Percentiles rank a stretch among this genome's conserved stretches.
Evolutionary conservation across 2,113 vertebrate genomes (phyloP).

Genomic region (Montifringilla adamsi): DNA sequence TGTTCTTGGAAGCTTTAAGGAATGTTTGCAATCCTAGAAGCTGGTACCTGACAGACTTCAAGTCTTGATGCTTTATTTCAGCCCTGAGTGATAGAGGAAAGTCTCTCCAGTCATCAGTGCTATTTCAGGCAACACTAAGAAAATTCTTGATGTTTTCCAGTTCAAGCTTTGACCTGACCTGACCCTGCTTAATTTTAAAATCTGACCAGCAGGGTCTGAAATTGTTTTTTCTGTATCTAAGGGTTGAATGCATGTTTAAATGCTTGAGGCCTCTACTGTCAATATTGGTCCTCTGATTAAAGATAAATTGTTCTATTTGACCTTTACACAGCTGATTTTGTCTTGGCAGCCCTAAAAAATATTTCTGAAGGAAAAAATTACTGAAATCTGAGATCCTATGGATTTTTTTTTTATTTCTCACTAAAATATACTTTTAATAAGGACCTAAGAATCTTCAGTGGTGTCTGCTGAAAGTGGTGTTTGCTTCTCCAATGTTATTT

Average conservation of each 20-base stretch:
- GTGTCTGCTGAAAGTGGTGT: not conserved
- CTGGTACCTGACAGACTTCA: not conserved
- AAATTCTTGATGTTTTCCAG: not conserved
- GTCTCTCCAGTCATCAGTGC: not conserved
- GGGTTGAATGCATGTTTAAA: not conserved
- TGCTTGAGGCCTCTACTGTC: not conserved
- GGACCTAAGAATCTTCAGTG: not conserved
- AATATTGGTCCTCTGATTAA: not conserved
- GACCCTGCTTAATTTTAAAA: slow-evolving; percentile 34
- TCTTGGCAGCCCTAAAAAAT: not conserved
- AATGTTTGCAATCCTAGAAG: not conserved
- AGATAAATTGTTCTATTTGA: not conserved
- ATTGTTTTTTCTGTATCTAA: not conserved
- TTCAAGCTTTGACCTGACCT: slow-evolving; percentile 17
- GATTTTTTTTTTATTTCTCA: not conserved
- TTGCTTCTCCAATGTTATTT: not conserved
- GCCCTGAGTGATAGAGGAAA: not conserved
- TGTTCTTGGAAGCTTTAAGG: not conserved
- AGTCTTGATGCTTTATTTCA: not conserved
- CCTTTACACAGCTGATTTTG: not conserved
- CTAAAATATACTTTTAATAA: not conserved
- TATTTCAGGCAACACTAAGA: not conserved
- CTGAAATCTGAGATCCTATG: not conserved
- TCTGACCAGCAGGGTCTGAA: not conserved
- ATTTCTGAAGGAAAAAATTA: not conserved